Conservation (phyloP, 2,113 vertebrate species). For the Forbesichthys agassizii region DNA sequence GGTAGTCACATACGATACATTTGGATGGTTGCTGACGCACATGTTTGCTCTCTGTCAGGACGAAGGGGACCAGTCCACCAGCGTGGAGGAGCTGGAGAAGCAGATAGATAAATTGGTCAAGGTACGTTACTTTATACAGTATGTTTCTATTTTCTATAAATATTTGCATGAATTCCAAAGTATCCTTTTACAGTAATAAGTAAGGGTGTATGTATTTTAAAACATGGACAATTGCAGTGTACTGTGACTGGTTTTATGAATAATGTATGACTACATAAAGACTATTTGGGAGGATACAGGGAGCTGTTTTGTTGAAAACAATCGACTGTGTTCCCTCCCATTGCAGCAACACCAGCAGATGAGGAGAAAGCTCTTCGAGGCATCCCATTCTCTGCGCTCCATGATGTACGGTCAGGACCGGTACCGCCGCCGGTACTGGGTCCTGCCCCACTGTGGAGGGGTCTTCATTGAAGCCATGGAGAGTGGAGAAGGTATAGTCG, state of each 20-base stretch:
- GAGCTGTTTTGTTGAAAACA: conserved; percentile 6
- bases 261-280: neutral
- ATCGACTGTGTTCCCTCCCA: conserved; percentile 13
- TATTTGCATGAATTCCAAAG: neutral
- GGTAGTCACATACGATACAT: neutral
- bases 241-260: conserved; percentile 9
- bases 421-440: conserved; percentile 94
- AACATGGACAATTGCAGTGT: conserved; percentile 13
- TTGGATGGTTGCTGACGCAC: neutral
- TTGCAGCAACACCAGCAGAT: conserved; percentile 96
- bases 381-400: conserved; percentile 92
- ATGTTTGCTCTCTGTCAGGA: conserved; percentile 74
- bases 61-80: conserved; percentile 92
- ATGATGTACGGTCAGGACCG: conserved; percentile 98
- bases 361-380: conserved; percentile 93
- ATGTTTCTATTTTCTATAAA: too few relatives aligned
- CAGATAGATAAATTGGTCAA: conserved; percentile 97
- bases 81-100: conserved; percentile 95
- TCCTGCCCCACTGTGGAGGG: conserved; percentile 95
- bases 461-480: conserved; percentile 97
- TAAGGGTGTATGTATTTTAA: neutral
- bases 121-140: conserved; percentile 71
- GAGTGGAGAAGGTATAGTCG: conserved; percentile 90
- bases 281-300: conserved; percentile 5
- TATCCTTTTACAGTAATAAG: too few relatives aligned